Evolutionary conservation across 2,113 vertebrate genomes (phyloP).

Genomic region (Leuciscus idus): DNA sequence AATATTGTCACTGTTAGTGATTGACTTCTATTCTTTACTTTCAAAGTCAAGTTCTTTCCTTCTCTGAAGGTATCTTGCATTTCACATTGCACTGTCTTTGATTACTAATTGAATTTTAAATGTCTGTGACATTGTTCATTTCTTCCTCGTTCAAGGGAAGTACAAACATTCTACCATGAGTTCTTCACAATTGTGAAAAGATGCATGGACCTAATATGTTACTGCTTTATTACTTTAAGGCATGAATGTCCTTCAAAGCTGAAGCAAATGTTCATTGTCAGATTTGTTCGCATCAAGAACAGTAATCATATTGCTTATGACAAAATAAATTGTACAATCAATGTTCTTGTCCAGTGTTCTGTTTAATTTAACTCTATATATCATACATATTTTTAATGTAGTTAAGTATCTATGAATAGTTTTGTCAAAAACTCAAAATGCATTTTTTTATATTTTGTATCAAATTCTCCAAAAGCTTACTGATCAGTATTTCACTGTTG

Average conservation of each 20-base stretch:
- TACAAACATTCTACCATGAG: background rate
- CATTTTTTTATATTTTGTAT: too few relatives aligned
- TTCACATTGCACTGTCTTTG: background rate
- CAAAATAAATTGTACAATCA: slow-evolving; percentile 42
- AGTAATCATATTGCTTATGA: slow-evolving; percentile 13
- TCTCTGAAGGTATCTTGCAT: background rate
- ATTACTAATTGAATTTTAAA: slow-evolving; percentile 1
- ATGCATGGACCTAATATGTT: slow-evolving; percentile 6
- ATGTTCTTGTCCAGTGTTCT: background rate
- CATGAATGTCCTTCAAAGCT: background rate
- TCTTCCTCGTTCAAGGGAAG: background rate
- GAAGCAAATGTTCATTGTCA: background rate
- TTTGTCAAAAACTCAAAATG: background rate
- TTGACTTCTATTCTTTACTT: background rate
- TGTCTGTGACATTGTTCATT: slow-evolving; percentile 34
- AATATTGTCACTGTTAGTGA: slow-evolving; percentile 14
- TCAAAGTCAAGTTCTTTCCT: too few relatives aligned
- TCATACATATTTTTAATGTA: background rate
- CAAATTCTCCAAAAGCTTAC: background rate
- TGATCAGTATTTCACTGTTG: background rate
- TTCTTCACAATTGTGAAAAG: background rate
- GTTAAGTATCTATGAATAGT: background rate
- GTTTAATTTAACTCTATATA: background rate
- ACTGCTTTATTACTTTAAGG: slow-evolving; percentile 22
- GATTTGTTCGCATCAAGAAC: background rate